Evolutionary conservation across 2,797 vertebrate species (phyloP), one percentile per base, ranked within the genome.

Genomic region (Coendou prehensilis): DNA sequence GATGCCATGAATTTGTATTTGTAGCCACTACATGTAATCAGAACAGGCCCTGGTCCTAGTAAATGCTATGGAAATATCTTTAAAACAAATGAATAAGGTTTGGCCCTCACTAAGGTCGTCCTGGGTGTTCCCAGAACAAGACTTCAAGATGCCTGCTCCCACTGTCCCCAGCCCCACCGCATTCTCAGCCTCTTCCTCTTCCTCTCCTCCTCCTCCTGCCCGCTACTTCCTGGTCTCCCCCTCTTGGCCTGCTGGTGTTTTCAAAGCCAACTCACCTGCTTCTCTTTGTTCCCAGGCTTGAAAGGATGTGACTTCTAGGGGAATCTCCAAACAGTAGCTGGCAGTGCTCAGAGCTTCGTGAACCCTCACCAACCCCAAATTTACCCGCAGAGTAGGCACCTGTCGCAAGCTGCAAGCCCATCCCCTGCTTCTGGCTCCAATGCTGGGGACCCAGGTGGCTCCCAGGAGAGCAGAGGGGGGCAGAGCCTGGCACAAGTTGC

Each of bases 261-360:
- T 45, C 50, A 30, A 47, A 75, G 75, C 20, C 76, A n/a, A 57
- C 71, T n/a, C 18, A 96, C 88, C 85, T 90, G 81, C 28, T 82
- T 81, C 18, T 56, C 41, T 61, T 30, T 22, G 9, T 13, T 73
- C 41, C 15, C 50, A 23, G 7, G 7, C 57, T 26, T 23, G 67
- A 37, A 89, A 86, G 47, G 1, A 54, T 9, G 5, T 23, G 41
- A 18, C 41, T 82, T 89, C 50, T 61, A 28, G n/a, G 54, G n/a
- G 54, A 0, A 0, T 41, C 59, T 82, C 67, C 47, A 13, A 92
- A 37, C 63, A 73, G 52, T 30, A 87, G 52, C n/a, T n/a, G 2
- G 14, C 76, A n/a, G 54, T n/a, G 17, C 10, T 63, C 63, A 37
- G 22, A 9, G n/a, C 3, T 6, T 1, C 28, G 1, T 13, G 10